phyloP scores from a whole-genome alignment of 2,888 invertebrate genomes.

The Aplocera efformata region DNA sequence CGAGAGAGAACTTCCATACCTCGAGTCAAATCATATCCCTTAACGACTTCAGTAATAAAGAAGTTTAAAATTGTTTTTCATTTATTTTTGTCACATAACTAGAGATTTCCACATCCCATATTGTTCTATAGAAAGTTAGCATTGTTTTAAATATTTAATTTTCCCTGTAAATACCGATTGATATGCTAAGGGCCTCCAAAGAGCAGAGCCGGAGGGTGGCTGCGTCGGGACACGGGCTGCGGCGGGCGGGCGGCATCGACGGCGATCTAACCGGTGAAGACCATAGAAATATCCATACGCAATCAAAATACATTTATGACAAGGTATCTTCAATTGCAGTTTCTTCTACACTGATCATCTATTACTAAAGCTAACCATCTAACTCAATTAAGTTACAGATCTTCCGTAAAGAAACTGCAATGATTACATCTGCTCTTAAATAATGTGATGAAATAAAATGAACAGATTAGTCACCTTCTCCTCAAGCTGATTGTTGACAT shows the following conservation, averaged over 20 bases:
- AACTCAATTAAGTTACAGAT: slow-evolving; percentile 12
- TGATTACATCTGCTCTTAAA: slow-evolving; percentile 69
- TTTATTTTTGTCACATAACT: slow-evolving; percentile 38
- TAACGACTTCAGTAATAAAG: slow-evolving; percentile 48
- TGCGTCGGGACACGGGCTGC: slow-evolving; percentile 60
- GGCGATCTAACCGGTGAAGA: slow-evolving; percentile 76
- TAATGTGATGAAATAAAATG: slow-evolving; percentile 35
- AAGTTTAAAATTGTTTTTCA: slow-evolving; percentile 26
- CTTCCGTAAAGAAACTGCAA: slow-evolving; percentile 70
- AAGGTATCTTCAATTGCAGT: slow-evolving; percentile 74
- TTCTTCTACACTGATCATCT: slow-evolving; percentile 49
- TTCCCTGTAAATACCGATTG: slow-evolving; percentile 80
- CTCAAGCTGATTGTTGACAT: slow-evolving; percentile 99
- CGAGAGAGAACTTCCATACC: slow-evolving; percentile 65
- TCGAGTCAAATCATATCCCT: slow-evolving; percentile 67
- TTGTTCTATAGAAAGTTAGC: slow-evolving; percentile 61
- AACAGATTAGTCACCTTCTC: slow-evolving; percentile 85
- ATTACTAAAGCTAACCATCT: slow-evolving; percentile 14
- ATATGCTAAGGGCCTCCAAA: slow-evolving; percentile 77
- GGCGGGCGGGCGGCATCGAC: slow-evolving; percentile 63
- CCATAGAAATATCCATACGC: slow-evolving; percentile 81
- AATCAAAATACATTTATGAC: slow-evolving; percentile 76
- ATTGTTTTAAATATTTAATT: slow-evolving; percentile 73
- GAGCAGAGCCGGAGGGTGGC: slow-evolving; percentile 61
- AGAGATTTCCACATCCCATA: slow-evolving; percentile 54